A percentile compares a stretch with the other conserved stretches of the same genome.
Evolutionary conservation across 1,140 invertebrate species (phyloP).

Genomic region (Manduca sexta): DNA sequence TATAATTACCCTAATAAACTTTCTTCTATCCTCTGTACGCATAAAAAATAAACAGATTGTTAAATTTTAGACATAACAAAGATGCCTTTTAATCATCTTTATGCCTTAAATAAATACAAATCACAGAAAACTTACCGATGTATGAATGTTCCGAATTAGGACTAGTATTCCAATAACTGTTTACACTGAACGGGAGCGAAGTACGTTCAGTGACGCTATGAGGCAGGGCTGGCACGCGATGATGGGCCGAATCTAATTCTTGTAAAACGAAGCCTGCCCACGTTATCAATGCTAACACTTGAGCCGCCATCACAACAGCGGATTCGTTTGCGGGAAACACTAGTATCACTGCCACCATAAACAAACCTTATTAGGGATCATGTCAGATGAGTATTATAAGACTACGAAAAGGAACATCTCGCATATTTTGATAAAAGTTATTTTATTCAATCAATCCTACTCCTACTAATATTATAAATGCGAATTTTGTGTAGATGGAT

Average conservation of each 20-base stretch:
- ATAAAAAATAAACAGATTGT: too few species aligned
- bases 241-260: conserved; percentile 37
- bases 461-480: too few species aligned
- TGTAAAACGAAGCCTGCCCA: conserved; percentile 58
- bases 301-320: conserved; percentile 39
- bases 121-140: conserved; percentile 35
- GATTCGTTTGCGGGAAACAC: conserved; percentile 57
- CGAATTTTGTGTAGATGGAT: too few species aligned
- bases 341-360: conserved; percentile 55
- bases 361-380: too few species aligned
- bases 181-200: conserved; percentile 32
- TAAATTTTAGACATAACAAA: too few species aligned
- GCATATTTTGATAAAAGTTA: too few species aligned
- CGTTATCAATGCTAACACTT: conserved; percentile 35
- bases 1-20: too few species aligned
- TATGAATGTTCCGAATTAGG: conserved; percentile 51
- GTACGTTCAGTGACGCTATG: conserved; percentile 32
- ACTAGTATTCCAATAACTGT: conserved; percentile 54
- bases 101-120: background rate
- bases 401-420: too few species aligned
- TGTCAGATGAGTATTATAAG: too few species aligned
- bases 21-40: too few species aligned
- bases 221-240: conserved; percentile 41
- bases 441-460: too few species aligned
- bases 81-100: too few species aligned